phyloP scores from a whole-genome alignment of 2,113 vertebrate species.

The Gallinago jamesoni region DNA sequence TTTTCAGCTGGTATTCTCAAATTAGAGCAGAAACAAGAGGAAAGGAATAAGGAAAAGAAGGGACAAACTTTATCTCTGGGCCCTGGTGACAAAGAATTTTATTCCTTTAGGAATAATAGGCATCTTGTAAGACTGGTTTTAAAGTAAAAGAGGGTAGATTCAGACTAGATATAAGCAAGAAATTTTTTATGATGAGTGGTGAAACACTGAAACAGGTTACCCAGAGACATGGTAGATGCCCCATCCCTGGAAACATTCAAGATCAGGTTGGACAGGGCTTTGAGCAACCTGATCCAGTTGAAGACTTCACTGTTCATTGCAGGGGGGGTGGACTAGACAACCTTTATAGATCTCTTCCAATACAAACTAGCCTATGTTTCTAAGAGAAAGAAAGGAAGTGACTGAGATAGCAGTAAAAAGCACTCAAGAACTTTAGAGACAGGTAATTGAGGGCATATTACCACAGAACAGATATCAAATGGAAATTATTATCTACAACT shows the following conservation, averaged over 20 bases:
- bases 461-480: not conserved
- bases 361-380: not conserved
- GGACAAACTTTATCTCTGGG: not conserved
- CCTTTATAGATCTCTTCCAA: not conserved
- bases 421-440: not conserved
- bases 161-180: not conserved
- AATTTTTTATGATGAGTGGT: not conserved
- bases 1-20: not conserved
- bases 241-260: not conserved
- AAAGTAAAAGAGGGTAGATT: not conserved
- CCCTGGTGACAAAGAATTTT: not conserved
- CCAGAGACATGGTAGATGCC: too few relatives aligned
- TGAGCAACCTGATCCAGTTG: not conserved
- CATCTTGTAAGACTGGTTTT: not conserved
- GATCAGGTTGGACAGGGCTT: not conserved
- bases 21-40: not conserved
- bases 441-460: not conserved
- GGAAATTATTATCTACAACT: not conserved
- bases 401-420: not conserved
- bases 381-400: not conserved
- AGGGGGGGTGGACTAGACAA: not conserved
- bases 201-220: not conserved
- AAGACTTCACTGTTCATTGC: not conserved
- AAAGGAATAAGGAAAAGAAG: not conserved
- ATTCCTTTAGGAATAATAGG: not conserved